Conservation (phyloP, 2,113 vertebrate species). For the Nycticorax nycticorax region DNA sequence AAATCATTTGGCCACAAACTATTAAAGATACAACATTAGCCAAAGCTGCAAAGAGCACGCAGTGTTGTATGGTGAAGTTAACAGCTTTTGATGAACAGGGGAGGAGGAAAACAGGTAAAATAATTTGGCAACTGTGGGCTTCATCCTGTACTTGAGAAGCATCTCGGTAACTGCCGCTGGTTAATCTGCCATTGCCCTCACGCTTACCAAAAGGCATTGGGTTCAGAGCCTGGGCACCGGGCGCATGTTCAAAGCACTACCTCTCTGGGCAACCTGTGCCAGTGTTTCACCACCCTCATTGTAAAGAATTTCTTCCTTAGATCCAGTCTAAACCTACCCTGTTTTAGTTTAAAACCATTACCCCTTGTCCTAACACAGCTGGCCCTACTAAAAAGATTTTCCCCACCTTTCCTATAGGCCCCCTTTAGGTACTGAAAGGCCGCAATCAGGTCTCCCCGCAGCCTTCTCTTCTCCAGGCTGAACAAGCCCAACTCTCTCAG, state of each 20-base stretch:
- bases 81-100: not conserved
- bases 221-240: not conserved
- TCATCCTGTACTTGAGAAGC: not conserved
- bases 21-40: not conserved
- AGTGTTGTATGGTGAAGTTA: fast-evolving
- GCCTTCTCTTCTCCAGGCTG: too few species aligned
- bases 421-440: too few species aligned
- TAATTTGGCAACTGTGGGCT: not conserved
- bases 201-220: not conserved
- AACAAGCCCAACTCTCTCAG: too few species aligned
- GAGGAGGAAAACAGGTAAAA: not conserved
- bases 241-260: not conserved
- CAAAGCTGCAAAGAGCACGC: not conserved
- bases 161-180: not conserved
- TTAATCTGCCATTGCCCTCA: not conserved
- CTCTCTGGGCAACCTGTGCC: too few species aligned
- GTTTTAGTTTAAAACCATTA: too few species aligned
- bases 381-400: too few species aligned
- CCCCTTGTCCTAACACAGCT: too few species aligned
- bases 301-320: too few species aligned
- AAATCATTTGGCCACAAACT: not conserved
- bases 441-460: too few species aligned
- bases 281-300: too few species aligned
- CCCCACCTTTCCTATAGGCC: too few species aligned
- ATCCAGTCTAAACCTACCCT: too few species aligned